Conservation (phyloP, 1,140 invertebrate species). For the Papilio dardanus region DNA sequence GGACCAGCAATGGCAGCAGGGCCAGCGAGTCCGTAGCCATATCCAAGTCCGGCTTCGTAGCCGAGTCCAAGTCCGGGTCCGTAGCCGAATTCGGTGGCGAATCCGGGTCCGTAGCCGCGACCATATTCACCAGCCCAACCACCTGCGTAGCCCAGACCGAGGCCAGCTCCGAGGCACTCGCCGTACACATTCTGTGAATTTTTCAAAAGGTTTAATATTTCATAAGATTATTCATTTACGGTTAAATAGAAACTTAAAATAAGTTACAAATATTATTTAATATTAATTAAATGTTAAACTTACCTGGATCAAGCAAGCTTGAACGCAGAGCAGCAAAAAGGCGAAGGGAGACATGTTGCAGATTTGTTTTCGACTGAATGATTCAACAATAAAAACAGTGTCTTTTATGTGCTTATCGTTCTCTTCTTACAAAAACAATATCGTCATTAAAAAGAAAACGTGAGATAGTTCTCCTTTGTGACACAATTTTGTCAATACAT, state of each 20-base stretch:
- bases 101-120: no score
- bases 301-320: slow-evolving; percentile 53
- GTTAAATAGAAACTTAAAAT: neutral
- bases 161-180: neutral
- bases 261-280: neutral
- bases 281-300: neutral
- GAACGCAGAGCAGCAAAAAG: slow-evolving; percentile 43
- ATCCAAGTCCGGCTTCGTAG: neutral
- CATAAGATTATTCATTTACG: neutral
- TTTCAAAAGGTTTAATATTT: neutral
- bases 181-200: neutral
- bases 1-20: neutral
- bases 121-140: no score
- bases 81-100: neutral
- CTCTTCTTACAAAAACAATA: slow-evolving; percentile 16
- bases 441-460: neutral
- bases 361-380: slow-evolving; percentile 25
- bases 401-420: slow-evolving; percentile 25
- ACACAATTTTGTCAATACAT: neutral
- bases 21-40: neutral
- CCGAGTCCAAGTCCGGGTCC: neutral
- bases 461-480: neutral
- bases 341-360: slow-evolving; percentile 47
- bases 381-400: slow-evolving; percentile 4
- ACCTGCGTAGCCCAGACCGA: neutral